Base-by-base conservation (phyloP, 64 coral and sea anemone genomes). In the Stichodactyla mertensii region DNA sequence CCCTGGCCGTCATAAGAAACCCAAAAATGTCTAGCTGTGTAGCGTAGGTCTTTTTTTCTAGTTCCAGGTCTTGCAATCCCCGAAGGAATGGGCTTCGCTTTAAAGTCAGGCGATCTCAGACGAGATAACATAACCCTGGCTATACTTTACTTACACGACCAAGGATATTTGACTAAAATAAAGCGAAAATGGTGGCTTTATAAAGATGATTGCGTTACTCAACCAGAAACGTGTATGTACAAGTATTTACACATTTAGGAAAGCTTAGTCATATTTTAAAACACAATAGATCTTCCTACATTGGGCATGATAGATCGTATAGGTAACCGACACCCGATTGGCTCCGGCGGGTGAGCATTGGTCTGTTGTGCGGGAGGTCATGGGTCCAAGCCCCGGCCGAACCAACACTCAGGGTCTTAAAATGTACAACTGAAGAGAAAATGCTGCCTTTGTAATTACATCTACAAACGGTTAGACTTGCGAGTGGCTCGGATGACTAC, bases 121-220 rank as follows among this genome's bases (percentile, higher is more conserved):
- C 66, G 26, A 12, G 51, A 9, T 2, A 71, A 90, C 55, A 87
- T 93, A 23, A 82, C 92, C 9, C 9, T 93, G 8, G 54, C 84
- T 4, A 93, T 93, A 28, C 26, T 93, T 52, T 85, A 79, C 15
- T 24, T 93, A 54, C 88, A 85, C 0, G 92, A 93, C 36, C 69
- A 81, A 10, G 71, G 62, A 10, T 89, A 74, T 51, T 64, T 93
- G 23, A 78, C 54, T 7, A 54, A 22, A 4, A 18, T 93, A 11
- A 59, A 84, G 51, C 54, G 88, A 45, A 89, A 90, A 82, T 93
- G 92, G 92, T 93, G 92, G 92, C 60, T 89, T 6, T 24, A 22
- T 57, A 83, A 36, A 8, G 74, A 71, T 16, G 84, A 77, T 12
- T 93, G 92, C 15, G 13, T 58, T 16, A 19, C 52, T 23, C 59